Evolutionary conservation across 2,797 vertebrate species (phyloP).

Genomic region (Bradypodion pumilum): DNA sequence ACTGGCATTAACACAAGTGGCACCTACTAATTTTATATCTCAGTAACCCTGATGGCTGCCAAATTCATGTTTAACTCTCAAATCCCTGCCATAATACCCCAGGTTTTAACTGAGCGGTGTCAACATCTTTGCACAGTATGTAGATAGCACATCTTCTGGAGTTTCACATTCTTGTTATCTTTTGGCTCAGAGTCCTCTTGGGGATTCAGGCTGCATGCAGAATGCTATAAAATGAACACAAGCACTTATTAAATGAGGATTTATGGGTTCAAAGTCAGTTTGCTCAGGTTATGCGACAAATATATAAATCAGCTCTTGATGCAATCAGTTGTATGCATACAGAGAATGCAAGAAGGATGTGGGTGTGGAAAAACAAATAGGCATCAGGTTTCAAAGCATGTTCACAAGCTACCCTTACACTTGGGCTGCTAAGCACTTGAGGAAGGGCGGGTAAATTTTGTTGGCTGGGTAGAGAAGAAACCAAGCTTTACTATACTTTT

Average conservation of each 20-base stretch:
- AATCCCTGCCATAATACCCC: not conserved
- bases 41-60: not conserved
- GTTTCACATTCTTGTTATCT: not conserved
- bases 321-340: not conserved
- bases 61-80: not conserved
- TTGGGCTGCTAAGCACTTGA: not conserved
- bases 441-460: no score
- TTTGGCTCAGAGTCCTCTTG: rapidly evolving
- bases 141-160: rapidly evolving
- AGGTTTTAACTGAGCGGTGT: conserved; percentile 1
- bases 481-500: not conserved
- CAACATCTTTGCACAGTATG: rapidly evolving
- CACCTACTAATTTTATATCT: conserved; percentile 35
- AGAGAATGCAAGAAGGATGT: no score
- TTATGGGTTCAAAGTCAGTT: rapidly evolving
- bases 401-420: not conserved
- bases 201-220: not conserved
- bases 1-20: not conserved
- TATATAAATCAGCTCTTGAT: rapidly evolving
- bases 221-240: not conserved
- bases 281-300: rapidly evolving
- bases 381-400: not conserved
- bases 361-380: not conserved
- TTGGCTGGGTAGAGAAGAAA: not conserved
- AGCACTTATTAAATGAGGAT: rapidly evolving